These are phyloP conservation scores for Idaea straminata DNA, from an alignment of 2,888 invertebrate genomes.

Conservation along the genomic window DNA sequence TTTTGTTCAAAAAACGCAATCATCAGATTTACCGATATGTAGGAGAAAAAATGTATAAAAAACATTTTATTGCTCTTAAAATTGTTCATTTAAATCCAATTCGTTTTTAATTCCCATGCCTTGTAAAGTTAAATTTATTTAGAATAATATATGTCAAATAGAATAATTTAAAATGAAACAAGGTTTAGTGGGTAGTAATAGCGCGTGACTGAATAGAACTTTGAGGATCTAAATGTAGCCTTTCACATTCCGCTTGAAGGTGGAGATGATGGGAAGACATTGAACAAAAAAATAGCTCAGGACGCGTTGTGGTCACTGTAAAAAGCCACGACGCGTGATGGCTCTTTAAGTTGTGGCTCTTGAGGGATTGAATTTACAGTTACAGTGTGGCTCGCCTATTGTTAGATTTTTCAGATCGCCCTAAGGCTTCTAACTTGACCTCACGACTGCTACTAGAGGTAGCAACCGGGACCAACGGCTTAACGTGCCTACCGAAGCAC, in stretches of 20 bases:
- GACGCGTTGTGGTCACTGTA: conserved; percentile 33
- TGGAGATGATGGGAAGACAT: conserved; percentile 5
- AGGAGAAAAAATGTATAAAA: conserved; percentile 50
- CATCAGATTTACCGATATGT: conserved; percentile 63
- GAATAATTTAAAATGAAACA: neutral
- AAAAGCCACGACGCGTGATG: conserved; percentile 41
- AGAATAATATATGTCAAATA: neutral
- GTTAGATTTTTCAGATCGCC: too few relatives aligned
- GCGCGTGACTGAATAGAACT: neutral
- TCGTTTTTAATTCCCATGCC: conserved; percentile 1
- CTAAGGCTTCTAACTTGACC: too few relatives aligned
- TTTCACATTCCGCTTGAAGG: neutral
- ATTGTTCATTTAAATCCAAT: conserved; percentile 48
- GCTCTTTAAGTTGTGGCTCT: too few relatives aligned
- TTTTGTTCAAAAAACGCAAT: too few relatives aligned
- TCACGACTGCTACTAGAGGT: too few relatives aligned
- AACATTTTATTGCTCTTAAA: conserved; percentile 52
- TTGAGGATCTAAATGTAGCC: neutral
- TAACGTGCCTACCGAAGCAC: too few relatives aligned
- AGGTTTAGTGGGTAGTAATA: neutral
- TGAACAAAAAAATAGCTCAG: conserved; percentile 25
- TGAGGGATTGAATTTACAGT: too few relatives aligned
- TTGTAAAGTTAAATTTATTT: neutral
- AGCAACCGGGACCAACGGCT: too few relatives aligned
- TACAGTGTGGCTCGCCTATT: too few relatives aligned